Conservation (phyloP, 2,888 invertebrate species). For the Pachymerium ferrugineum region DNA sequence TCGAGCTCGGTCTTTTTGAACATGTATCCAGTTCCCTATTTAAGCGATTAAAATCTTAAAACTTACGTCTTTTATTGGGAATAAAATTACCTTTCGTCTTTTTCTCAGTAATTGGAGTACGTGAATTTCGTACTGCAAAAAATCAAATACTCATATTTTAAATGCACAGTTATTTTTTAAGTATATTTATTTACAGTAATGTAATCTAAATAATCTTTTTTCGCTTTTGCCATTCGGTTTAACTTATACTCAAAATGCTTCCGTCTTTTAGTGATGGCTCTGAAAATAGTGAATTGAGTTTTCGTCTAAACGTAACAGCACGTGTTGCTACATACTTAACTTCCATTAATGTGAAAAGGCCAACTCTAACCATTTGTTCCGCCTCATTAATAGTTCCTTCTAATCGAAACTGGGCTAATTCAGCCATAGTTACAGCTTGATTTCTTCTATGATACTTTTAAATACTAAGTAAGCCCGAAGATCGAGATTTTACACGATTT, state of each 20-base stretch:
- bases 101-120: constrained; percentile 60
- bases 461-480: too few relatives aligned
- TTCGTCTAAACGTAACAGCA: not conserved
- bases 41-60: constrained; percentile 38
- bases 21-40: constrained; percentile 49
- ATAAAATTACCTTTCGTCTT: constrained; percentile 53
- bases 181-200: constrained; percentile 51
- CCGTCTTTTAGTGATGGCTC: constrained; percentile 62
- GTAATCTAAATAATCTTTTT: constrained; percentile 65
- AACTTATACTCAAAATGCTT: constrained; percentile 69
- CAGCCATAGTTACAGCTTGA: too few relatives aligned
- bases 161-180: constrained; percentile 32
- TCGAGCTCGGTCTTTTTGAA: constrained; percentile 64
- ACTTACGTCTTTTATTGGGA: not conserved
- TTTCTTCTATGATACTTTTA: too few relatives aligned
- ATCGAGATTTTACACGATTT: too few relatives aligned
- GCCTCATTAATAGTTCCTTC: constrained; percentile 75
- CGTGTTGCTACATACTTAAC: constrained; percentile 49
- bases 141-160: too few relatives aligned
- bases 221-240: constrained; percentile 60
- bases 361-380: constrained; percentile 68
- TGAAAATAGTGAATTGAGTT: constrained; percentile 43
- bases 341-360: constrained; percentile 64
- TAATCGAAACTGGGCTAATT: constrained; percentile 69
- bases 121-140: constrained; percentile 58